These are phyloP conservation scores for Argyresthia albistria DNA, from an alignment of 2,888 invertebrate genomes.

Conservation along the genomic window DNA sequence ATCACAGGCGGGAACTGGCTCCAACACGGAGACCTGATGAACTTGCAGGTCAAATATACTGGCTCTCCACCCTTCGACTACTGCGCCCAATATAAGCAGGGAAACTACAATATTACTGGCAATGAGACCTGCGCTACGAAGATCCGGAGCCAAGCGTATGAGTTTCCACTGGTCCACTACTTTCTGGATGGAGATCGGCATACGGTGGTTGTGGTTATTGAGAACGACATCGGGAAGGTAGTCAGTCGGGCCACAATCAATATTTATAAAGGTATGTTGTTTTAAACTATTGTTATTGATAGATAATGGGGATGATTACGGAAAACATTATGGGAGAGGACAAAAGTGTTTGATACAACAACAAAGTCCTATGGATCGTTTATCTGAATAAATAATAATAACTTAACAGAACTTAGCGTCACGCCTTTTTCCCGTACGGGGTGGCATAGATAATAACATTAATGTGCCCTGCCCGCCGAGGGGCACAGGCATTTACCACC, in stretches of 20 bases:
- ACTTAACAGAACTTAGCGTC: too few species aligned
- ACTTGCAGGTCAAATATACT: conserved; percentile 78
- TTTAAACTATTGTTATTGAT: not conserved
- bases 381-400: too few species aligned
- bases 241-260: conserved; percentile 82
- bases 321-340: too few species aligned
- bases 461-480: too few species aligned
- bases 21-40: conserved; percentile 83
- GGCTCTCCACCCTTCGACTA: conserved; percentile 83
- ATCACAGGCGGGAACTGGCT: conserved; percentile 87
- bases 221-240: conserved; percentile 81
- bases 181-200: conserved; percentile 79
- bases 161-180: conserved; percentile 78
- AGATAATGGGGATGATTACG: too few species aligned
- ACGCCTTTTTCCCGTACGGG: too few species aligned
- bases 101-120: conserved; percentile 79
- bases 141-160: conserved; percentile 56
- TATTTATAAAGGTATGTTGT: conserved; percentile 83
- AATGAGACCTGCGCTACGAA: conserved; percentile 79
- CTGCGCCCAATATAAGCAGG: conserved; percentile 77
- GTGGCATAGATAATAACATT: too few species aligned
- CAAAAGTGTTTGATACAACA: too few species aligned
- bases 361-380: too few species aligned
- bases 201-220: conserved; percentile 83
- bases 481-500: too few species aligned